Base-by-base conservation (phyloP, 2,797 vertebrate genomes). In the Schizopygopsis malacanthus region DNA sequence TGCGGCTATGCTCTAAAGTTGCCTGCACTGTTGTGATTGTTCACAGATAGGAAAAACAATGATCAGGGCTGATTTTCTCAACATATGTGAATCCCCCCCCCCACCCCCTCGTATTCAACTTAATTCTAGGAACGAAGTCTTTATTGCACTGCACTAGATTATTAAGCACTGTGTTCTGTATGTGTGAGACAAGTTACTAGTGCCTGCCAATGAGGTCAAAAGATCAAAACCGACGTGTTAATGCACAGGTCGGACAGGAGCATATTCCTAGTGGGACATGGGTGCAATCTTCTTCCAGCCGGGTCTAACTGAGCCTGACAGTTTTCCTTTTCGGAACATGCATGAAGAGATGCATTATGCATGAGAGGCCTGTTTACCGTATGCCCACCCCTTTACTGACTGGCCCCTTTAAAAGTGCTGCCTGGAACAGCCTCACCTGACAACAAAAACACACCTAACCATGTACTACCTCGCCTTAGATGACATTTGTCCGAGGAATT, bases 291-390 rank as follows among this genome's bases (percentile, higher is more conserved):
- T 90, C 90, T 89, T 86, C 79, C 88, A 83, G 84, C 76, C 39
- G 25, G 88, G 82, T 90, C 84, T 93, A 93, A 95, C 87, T 82
- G 50, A 81, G 85, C 88, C 63, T 90, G 94, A 94, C 94, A 94
- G 90, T 87, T 85, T 87, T 79, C 71, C 70, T 84, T 92, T 92
- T 89, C 84, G 56, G 43, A 85, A 85, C 84, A 87, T 47, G 77
- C 71, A 85, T 81, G 22, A 63, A 82, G 50, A 76, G 67, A 91
- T 93, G 88, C 89, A 92, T 94, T 93, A 95, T 93, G 91, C 89
- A 95, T 92, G 89, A 93, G 90, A 28, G 85, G 91, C 88, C 86
- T 87, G 90, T 90, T 91, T 85, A 90, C 80, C 85, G 52, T 83
- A 22, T 89, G 90, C 78, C 89, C 83, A 56, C 70, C 89, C 87